These are phyloP conservation scores for Oeneis ivallda DNA, from an alignment of 2,888 invertebrate genomes.

Conservation along the genomic window DNA sequence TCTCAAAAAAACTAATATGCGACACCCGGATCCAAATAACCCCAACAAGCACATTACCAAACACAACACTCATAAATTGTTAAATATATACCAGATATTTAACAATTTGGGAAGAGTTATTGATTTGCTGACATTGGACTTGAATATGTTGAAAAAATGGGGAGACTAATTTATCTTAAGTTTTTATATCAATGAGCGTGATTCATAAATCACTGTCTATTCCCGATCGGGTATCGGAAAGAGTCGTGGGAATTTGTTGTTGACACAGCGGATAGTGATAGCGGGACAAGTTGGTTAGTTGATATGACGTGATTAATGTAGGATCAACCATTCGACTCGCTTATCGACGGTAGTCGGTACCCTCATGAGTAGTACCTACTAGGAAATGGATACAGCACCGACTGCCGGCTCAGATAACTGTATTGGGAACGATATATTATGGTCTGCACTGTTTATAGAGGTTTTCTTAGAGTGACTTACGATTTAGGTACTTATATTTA, in stretches of 20 bases:
- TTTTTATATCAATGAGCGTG: constrained; percentile 10
- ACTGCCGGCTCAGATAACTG: constrained; percentile 12
- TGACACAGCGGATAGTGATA: constrained; percentile 40
- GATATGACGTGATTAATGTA: constrained; percentile 41
- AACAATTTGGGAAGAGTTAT: too few relatives aligned
- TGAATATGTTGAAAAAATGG: too few relatives aligned
- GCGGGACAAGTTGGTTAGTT: constrained; percentile 37
- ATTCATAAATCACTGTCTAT: constrained; percentile 37
- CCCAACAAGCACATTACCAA: too few relatives aligned
- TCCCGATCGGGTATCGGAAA: constrained; percentile 40
- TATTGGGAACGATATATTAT: not conserved
- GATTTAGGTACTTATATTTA: too few relatives aligned
- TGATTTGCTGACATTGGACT: too few relatives aligned
- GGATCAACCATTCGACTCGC: constrained; percentile 33
- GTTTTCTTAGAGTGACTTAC: too few relatives aligned
- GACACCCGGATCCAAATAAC: too few relatives aligned
- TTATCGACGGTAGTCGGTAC: constrained; percentile 26
- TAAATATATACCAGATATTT: too few relatives aligned
- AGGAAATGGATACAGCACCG: constrained; percentile 7
- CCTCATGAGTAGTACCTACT: constrained; percentile 14
- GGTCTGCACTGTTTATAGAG: too few relatives aligned
- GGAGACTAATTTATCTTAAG: not conserved
- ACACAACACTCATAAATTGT: too few relatives aligned
- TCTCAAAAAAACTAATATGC: too few relatives aligned
- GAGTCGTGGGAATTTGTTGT: constrained; percentile 42